Base-by-base conservation (phyloP, 2,797 vertebrate genomes). In the Heliangelus exortis region DNA sequence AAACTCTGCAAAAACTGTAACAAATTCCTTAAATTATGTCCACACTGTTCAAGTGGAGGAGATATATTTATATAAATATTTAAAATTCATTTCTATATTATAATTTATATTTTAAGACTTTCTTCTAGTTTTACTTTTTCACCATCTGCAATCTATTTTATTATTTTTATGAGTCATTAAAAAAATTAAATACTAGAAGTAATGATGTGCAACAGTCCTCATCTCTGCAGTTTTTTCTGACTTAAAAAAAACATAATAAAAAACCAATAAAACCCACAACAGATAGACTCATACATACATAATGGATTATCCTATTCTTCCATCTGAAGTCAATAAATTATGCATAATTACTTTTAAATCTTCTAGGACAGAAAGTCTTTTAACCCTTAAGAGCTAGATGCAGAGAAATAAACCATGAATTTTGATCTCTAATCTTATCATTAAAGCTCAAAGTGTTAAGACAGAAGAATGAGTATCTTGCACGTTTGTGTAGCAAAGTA, bases 401-500 rank as follows among this genome's bases (percentile, higher is more conserved):
- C 8, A 95, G 81, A 94, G 57, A 91, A 95, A 96, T 50, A 85
- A 89, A 89, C 20, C 1, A 66, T 55, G 12, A 72, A 75, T 86
- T 95, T 85, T 89, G 41, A 86, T 78, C 67, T 82, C 16, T 5
- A 57, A 77, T 78, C 29, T 95, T 80, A 69, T 91, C 66, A 73
- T 67, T 92, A 84, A 91, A 95, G 77, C 75, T 90, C 76, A 71
- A 91, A 94, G 74, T 73, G 84, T 62, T 72, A 93, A 87, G 68
- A 89, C 54, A 95, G 87, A 91, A 96, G 74, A 93, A 87, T 57
- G 81, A 92, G 55, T 84, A 87, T 65, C 39, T 88, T 87, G 65
- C 79, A 86, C 15, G 50, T 71, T 89, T 68, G 78, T 14, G 10
- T 61, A 63, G 91, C 85, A 95, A 96, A 96, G 72, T 76, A 73